These are phyloP conservation scores for Orestias chungarensis DNA, from an alignment of 2,797 vertebrate species.

Conservation along the genomic window DNA sequence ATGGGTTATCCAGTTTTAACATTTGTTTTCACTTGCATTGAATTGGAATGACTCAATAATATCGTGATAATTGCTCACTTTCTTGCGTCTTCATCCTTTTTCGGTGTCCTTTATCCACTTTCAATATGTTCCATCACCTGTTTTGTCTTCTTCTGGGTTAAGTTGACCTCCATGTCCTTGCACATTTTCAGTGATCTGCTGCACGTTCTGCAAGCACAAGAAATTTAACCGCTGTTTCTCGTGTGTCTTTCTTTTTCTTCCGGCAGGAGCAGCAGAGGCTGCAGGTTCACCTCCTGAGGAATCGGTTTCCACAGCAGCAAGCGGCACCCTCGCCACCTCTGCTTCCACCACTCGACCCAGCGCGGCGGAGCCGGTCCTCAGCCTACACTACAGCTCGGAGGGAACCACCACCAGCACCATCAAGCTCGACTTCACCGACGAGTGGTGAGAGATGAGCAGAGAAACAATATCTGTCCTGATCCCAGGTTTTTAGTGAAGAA, in stretches of 20 bases:
- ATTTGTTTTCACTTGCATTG: too few relatives aligned
- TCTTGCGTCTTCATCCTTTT: neutral
- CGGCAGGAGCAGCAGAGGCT: constrained; percentile 67
- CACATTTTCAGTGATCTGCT: constrained; percentile 27
- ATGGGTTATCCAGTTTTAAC: neutral
- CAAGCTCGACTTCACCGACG: constrained; percentile 97
- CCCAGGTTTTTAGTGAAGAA: neutral
- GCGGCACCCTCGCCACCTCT: constrained; percentile 29
- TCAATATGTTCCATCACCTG: neutral
- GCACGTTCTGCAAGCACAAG: constrained; percentile 10
- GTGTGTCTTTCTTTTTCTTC: neutral
- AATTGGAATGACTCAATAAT: neutral
- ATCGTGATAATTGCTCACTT: neutral
- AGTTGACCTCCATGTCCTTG: constrained; percentile 44
- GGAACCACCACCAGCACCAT: constrained; percentile 98
- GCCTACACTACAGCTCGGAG: constrained; percentile 97
- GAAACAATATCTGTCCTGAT: neutral
- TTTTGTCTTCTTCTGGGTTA: neutral
- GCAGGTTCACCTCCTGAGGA: constrained; percentile 43
- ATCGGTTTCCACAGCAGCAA: constrained; percentile 27
- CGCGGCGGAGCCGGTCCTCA: constrained; percentile 91
- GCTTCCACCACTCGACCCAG: constrained; percentile 59
- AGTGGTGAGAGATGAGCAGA: constrained; percentile 85
- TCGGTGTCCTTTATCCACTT: neutral
- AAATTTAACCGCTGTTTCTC: neutral